phyloP scores from a whole-genome alignment of 2,888 invertebrate genomes.

The Pedicia rivosa region DNA sequence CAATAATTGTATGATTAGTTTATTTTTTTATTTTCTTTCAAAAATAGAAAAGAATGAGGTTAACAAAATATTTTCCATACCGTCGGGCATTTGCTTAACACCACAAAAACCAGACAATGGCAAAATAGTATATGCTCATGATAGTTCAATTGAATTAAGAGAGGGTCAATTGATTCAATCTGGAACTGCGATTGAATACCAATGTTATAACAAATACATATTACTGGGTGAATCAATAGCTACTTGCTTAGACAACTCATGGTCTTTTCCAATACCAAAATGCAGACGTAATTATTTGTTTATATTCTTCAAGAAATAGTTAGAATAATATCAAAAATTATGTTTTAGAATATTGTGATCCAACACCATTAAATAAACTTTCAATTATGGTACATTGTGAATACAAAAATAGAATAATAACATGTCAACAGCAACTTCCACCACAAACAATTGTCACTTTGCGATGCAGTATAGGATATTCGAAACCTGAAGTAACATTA shows the following conservation, averaged over 20 bases:
- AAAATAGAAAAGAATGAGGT: too few relatives aligned
- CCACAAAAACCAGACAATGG: constrained; percentile 1
- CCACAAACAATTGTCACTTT: constrained; percentile 9
- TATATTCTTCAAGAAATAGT: too few relatives aligned
- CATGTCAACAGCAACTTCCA: constrained; percentile 4
- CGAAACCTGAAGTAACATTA: constrained; percentile 3
- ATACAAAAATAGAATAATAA: constrained; percentile 4
- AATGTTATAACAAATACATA: constrained; percentile 6
- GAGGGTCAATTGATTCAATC: neutral
- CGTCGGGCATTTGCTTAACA: neutral
- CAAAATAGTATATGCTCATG: neutral
- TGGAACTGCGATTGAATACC: constrained; percentile 3
- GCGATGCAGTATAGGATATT: constrained; percentile 9
- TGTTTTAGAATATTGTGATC: constrained; percentile 3
- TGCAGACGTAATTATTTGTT: constrained; percentile 10
- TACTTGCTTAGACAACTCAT: constrained; percentile 8
- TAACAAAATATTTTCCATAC: too few relatives aligned
- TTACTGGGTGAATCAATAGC: constrained; percentile 5
- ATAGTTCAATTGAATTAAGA: neutral
- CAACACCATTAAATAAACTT: constrained; percentile 1
- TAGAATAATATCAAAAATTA: too few relatives aligned
- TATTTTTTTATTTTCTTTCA: too few relatives aligned
- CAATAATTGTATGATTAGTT: too few relatives aligned
- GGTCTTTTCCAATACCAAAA: constrained; percentile 3
- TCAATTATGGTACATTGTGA: constrained; percentile 5